Percentiles rank a stretch among this genome's conserved stretches.
Evolutionary conservation across 2,113 vertebrate genomes (phyloP).

Genomic region (Galeopterus variegatus): DNA sequence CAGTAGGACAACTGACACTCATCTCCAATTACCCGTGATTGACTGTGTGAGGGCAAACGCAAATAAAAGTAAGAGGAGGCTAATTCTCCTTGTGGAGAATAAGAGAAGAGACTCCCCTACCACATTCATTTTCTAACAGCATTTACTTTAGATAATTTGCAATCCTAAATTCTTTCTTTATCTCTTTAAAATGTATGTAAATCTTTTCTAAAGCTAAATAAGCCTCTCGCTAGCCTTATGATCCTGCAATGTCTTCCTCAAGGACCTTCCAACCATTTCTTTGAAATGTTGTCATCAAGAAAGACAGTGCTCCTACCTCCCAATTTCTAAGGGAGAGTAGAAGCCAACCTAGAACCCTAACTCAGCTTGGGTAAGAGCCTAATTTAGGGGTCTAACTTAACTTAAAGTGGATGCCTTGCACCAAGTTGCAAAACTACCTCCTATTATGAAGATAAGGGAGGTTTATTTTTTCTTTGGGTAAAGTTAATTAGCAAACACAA

Average conservation of each 20-base stretch:
- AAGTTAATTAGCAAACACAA: neutral
- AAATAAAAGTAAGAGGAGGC: neutral
- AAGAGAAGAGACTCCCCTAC: neutral
- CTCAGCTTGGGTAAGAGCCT: too few species aligned
- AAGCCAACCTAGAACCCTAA: too few species aligned
- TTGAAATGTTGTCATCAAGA: neutral
- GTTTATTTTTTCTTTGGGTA: neutral
- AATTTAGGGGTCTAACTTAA: neutral
- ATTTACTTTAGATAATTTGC: neutral
- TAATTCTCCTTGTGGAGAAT: neutral
- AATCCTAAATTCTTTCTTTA: neutral
- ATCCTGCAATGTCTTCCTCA: neutral
- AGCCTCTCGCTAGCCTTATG: neutral
- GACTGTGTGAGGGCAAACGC: neutral
- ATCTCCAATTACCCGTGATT: neutral
- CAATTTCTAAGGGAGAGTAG: neutral
- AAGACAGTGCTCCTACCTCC: neutral
- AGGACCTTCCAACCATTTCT: neutral
- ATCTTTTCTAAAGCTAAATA: neutral
- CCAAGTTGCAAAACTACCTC: neutral
- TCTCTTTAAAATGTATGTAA: neutral
- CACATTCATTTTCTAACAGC: neutral
- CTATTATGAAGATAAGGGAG: neutral
- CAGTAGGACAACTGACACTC: rapidly evolving
- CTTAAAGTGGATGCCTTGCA: neutral